Evolutionary conservation across 2,888 invertebrate genomes (phyloP).

Genomic region (Nasonia oneida): DNA sequence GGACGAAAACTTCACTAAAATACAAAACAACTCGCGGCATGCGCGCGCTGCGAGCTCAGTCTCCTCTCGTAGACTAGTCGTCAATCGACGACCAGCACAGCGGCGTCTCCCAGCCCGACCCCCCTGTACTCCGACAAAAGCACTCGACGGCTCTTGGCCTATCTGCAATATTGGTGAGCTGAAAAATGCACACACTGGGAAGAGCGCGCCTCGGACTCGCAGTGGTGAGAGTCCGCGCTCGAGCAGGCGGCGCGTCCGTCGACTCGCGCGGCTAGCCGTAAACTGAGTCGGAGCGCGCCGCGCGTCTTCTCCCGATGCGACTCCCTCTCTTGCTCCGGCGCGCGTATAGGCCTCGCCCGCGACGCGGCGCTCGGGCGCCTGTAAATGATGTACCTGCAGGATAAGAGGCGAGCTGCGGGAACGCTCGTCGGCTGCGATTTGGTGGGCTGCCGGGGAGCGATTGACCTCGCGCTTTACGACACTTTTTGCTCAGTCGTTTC

Average conservation of each 20-base stretch:
- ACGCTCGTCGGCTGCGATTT: too few species aligned
- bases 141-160: too few species aligned
- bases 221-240: neutral
- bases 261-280: conserved; percentile 71
- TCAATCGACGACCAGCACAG: too few species aligned
- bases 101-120: neutral
- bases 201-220: neutral
- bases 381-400: neutral
- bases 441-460: too few species aligned
- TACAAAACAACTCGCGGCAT: conserved; percentile 12
- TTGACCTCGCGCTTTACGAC: too few species aligned
- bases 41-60: neutral
- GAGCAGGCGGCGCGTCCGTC: conserved; percentile 65
- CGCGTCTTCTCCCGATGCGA: conserved; percentile 38
- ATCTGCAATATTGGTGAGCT: neutral
- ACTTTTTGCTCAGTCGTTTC: too few species aligned
- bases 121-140: too few species aligned
- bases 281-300: conserved; percentile 73
- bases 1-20: conserved; percentile 9
- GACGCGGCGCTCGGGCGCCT: neutral
- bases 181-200: neutral
- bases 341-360: neutral
- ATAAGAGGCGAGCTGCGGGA: too few species aligned
- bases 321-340: neutral
- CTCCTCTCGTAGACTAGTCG: neutral